Evolutionary conservation across 2,113 vertebrate genomes (phyloP).

Genomic region (Plectropomus leopardus): DNA sequence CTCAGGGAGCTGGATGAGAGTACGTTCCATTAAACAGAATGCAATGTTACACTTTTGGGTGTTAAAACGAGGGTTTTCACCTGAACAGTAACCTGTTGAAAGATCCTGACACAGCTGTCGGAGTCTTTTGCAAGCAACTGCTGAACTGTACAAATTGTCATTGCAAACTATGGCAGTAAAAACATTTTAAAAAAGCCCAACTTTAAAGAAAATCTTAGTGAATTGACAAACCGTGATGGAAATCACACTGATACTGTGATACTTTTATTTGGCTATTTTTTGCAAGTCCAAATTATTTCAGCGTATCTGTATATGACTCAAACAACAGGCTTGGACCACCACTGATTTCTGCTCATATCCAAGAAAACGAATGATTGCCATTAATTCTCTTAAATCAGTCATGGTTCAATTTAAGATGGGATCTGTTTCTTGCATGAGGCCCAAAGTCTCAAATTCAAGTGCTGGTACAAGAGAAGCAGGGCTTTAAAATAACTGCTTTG

Average conservation of each 20-base stretch:
- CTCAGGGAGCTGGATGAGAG: too few relatives aligned
- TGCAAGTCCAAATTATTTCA: too few relatives aligned
- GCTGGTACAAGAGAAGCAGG: slow-evolving; percentile 26
- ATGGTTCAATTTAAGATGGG: background rate
- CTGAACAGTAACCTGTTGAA: background rate
- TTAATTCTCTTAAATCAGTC: background rate
- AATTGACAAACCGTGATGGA: background rate
- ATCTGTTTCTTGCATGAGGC: slow-evolving; percentile 40
- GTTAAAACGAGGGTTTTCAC: background rate
- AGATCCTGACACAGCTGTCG: background rate
- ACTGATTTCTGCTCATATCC: background rate
- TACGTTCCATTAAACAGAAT: background rate
- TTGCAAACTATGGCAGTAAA: background rate
- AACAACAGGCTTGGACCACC: background rate
- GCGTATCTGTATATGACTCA: background rate
- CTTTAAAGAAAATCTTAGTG: background rate
- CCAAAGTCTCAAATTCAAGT: slow-evolving; percentile 13
- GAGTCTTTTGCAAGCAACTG: background rate
- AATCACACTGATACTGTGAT: background rate
- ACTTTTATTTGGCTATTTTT: too few relatives aligned
- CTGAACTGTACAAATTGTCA: background rate
- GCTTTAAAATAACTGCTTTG: background rate
- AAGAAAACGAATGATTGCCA: background rate
- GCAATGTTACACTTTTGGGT: background rate
- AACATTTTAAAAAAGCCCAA: background rate